These are phyloP conservation scores for Gallinago nigripennis DNA, from an alignment of 2,797 vertebrate species.

Conservation along the genomic window DNA sequence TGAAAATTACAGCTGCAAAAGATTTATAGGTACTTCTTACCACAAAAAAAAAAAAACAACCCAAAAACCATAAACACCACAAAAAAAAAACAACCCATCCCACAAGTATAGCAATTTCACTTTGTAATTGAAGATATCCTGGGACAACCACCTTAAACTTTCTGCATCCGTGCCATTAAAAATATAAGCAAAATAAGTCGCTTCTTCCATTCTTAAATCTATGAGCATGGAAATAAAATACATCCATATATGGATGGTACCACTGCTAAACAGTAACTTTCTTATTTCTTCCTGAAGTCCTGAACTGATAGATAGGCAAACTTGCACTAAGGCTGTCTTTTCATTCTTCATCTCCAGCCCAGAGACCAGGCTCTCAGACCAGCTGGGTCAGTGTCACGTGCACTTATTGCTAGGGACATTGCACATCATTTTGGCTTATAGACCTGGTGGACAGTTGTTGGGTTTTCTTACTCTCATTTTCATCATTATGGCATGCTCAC, in stretches of 20 bases:
- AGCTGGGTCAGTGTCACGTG: neutral
- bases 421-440: neutral
- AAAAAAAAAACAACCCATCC: neutral
- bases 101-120: neutral
- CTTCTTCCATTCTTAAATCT: neutral
- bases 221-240: neutral
- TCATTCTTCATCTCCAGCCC: neutral
- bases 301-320: neutral
- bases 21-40: neutral
- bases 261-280: neutral
- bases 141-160: neutral
- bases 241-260: neutral
- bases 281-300: neutral
- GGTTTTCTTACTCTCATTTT: neutral
- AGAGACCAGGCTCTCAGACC: too few species aligned
- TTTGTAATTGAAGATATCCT: neutral
- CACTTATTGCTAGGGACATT: too few species aligned
- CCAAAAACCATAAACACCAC: neutral
- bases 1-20: neutral
- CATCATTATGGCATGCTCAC: rapidly evolving
- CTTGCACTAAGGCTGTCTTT: neutral
- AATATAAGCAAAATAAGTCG: neutral
- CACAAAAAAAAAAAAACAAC: neutral
- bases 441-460: rapidly evolving
- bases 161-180: neutral